Base-by-base conservation (phyloP, 1,140 invertebrate species). In the Scaptodrosophila lebanonensis region DNA sequence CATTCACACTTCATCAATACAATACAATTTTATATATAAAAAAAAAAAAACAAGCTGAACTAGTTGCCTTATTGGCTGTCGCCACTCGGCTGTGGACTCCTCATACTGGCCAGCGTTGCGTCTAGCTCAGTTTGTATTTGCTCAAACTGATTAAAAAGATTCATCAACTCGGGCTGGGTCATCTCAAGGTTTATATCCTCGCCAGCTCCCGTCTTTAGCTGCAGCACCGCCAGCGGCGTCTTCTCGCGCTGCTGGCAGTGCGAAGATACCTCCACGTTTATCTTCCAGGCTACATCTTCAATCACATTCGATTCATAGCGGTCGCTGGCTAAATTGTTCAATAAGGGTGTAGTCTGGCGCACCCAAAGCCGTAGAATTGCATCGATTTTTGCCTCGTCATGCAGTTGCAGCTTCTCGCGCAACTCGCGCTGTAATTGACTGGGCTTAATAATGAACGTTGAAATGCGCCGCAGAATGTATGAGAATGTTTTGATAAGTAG, bases 331-430 rank as follows among this genome's bases (percentile, higher is more conserved):
- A 87, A 53, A 44, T 84, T 86, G 38, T 85, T 82, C 54, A 85
- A 68, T 17, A 87, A 73, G 1, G 85, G 83, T 5, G 77, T 86
- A 5, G 85, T 85, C 17, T 86, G 77, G 0, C 79, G 66, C 8
- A 87, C 83, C 85, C 85, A 87, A 11, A 86, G 38, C 0, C 83
- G 58, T 20, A 87, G 35, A 3, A 87, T 86, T 7, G 85, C 85
- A 83, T 87, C 85, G 47, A 87, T 83, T 66, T 87, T 87, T 2
- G 85, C 83, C 44, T 87, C 85, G 29, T 86, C 84, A 27, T 86
- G 65, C 38, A 87, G 45, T 44, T 86, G 72, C 0, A 87, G 52
- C 40, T 87, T 87, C 1, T 86, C 85, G 16, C 85, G 69, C 44
- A 87, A 56, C 33, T 87, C 85, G 0, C 66, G 62, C 32, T 87